A percentile compares a stretch with the other conserved stretches of the same genome.
These are phyloP conservation scores for Sebastes glaucus DNA, from an alignment of 2,797 vertebrate species.

Conservation along the genomic window DNA sequence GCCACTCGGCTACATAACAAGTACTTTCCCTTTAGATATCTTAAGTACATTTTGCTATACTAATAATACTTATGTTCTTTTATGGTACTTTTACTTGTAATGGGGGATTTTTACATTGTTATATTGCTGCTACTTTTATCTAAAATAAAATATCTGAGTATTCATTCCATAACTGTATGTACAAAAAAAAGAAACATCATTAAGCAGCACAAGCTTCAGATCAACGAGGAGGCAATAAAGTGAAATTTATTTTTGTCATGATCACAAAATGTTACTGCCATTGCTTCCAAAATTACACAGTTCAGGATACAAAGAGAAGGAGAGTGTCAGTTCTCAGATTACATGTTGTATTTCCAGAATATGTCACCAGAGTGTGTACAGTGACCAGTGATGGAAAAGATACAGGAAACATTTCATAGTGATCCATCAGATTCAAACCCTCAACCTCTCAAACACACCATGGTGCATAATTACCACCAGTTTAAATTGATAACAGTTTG, in stretches of 20 bases:
- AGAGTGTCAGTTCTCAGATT: not conserved
- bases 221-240: not conserved
- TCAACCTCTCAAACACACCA: not conserved
- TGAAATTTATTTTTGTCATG: not conserved
- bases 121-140: not conserved
- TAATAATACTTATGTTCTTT: not conserved
- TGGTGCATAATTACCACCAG: not conserved
- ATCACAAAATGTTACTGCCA: not conserved
- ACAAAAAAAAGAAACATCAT: too few species aligned
- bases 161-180: not conserved
- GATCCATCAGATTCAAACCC: not conserved
- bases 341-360: not conserved
- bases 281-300: not conserved
- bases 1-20: not conserved
- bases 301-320: not conserved
- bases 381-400: not conserved
- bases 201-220: too few species aligned
- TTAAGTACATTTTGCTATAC: not conserved
- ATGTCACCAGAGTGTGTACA: not conserved
- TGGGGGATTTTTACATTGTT: not conserved
- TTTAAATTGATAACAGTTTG: slow-evolving; percentile 62
- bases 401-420: not conserved
- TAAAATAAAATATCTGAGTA: not conserved
- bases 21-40: not conserved
- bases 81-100: not conserved